Evolutionary conservation across 2,888 invertebrate genomes (phyloP), one percentile per base, ranked within the genome.

Genomic region (Zhuqinia jingwanae): DNA sequence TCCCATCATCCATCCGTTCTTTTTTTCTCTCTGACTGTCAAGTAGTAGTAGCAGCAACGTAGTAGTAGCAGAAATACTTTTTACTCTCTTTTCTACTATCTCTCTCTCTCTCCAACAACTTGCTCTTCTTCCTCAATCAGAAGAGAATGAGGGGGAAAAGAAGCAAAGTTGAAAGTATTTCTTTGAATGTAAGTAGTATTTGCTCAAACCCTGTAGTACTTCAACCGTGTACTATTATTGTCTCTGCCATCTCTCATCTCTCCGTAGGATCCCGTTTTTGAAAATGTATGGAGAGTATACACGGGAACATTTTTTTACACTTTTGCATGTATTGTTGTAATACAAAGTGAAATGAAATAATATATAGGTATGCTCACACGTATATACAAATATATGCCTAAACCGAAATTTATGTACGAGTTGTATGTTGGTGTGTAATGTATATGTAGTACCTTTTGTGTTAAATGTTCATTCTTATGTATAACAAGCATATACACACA

Each of bases 1-100:
- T 83, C 83, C 76, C 83, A 83, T 76, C 83, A 83, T 76, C 83
- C 83, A 82, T 82, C 82, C 82, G 70, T 83, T 76, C n/a, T n/a
- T n/a, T n/a, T n/a, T n/a, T n/a, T 70, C 65, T 81, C 68, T 83
- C 60, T 73, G 36, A 56, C 56, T 81, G 70, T 82, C 45, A 47
- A 45, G 27, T 10, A n/a, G n/a, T 10, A 68, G 63, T 30, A 58
- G 63, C 30, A 60, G n/a, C n/a, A n/a, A n/a, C n/a, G n/a, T n/a
- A n/a, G n/a, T n/a, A n/a, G 45, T 27, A 77, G 65, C 58, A 70
- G 70, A 70, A 70, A 70, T 17, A 70, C 6, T 68, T 68, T 68
- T 42, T 65, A 13, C 10, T 22, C 20, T 17, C n/a, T n/a, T n/a
- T n/a, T n/a, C n/a, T n/a, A n/a, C n/a, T n/a, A n/a, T n/a, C n/a